Base-by-base conservation (phyloP, 53 echinoderm and acorn worm genomes). In the Pentamera pediparva region DNA sequence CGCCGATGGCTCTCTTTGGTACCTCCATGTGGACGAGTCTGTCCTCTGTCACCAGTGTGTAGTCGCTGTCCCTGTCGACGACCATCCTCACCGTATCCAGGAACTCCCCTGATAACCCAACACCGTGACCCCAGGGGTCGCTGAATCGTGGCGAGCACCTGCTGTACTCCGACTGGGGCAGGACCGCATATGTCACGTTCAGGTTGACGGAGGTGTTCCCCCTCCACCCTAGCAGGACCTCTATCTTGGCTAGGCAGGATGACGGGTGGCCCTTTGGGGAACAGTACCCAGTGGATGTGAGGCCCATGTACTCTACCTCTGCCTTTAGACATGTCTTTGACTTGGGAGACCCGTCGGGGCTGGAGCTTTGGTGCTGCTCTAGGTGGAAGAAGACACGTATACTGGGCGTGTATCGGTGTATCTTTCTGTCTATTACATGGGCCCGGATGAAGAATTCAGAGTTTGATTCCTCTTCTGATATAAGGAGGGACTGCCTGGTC, bases 351-450 rank as follows among this genome's bases (percentile, higher is more conserved):
- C 55, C 73, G 11, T 10, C 12, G 2, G 35, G 40, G 10, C 27
- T 55, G 32, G 12, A 36, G 15, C 39, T 41, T n/a, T 19, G 43
- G 36, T 79, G 39, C 41, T 57, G 69, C 27, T 79, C 79, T 22
- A 72, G 31, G 5, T 78, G 72, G 70, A 87, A 87, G 35, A 87
- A 56, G 35, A 87, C 82, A 32, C 82, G 54, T 9, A 87, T 32
- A 22, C 64, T 62, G 12, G 79, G 70, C 24, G 69, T 69, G 39
- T 78, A 56, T 5, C 51, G 32, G 28, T 53, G 70, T 29, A 79
- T 39, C 4, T 40, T 35, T 2, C 13, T 21, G 25, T 67, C 69
- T 24, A 79, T 72, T 1, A 87, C 35, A 32, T 78, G 70, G 2
- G 78, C 78, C 73, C 48, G 82, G 63, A 87, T 51, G 47, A 69